Percentiles rank a stretch among this genome's conserved stretches.
Conservation (phyloP, 2,888 invertebrate genomes). For the Leistus spinibarbis region DNA sequence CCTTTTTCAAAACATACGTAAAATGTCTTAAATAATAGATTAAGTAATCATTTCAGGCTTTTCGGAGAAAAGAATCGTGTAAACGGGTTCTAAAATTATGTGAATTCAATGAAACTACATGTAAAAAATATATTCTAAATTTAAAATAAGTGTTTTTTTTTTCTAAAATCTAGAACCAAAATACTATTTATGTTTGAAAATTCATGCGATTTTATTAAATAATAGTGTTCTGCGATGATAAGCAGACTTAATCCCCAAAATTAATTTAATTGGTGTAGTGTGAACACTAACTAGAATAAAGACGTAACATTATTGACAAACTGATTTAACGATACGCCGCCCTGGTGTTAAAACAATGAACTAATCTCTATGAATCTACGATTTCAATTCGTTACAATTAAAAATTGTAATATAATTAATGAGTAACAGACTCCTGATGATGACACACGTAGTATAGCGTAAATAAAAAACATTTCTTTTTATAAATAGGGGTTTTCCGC, state of each 20-base stretch:
- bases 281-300: not conserved
- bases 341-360: not conserved
- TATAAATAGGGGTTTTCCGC: too few relatives aligned
- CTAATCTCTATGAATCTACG: too few relatives aligned
- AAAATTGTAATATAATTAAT: too few relatives aligned
- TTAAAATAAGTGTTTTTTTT: not conserved
- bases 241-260: not conserved
- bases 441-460: too few relatives aligned
- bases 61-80: too few relatives aligned
- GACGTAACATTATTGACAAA: not conserved
- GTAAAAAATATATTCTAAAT: not conserved
- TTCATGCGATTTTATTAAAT: not conserved
- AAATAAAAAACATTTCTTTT: too few relatives aligned
- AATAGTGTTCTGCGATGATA: not conserved
- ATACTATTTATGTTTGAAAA: not conserved
- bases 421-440: too few relatives aligned
- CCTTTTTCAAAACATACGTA: too few relatives aligned
- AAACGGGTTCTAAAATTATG: not conserved
- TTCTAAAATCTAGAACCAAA: constrained; percentile 2
- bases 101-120: not conserved
- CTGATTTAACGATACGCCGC: not conserved
- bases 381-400: too few relatives aligned
- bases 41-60: too few relatives aligned
- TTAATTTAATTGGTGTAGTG: not conserved
- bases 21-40: too few relatives aligned